These are phyloP conservation scores for Periophthalmodon schlosseri DNA, from an alignment of 2,113 vertebrate species.

Conservation along the genomic window DNA sequence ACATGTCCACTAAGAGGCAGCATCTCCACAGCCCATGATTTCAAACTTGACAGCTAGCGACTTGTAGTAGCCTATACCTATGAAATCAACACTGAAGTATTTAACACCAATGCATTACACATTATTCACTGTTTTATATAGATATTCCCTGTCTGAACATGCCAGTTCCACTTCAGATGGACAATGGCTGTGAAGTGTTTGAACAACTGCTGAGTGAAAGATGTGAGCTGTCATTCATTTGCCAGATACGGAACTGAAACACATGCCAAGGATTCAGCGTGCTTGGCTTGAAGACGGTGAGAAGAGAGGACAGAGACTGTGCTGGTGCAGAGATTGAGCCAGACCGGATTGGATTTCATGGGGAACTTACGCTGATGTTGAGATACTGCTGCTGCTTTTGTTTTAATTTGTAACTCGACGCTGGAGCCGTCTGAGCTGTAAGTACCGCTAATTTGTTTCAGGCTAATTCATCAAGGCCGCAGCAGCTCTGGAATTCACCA, in stretches of 20 bases:
- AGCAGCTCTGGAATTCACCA: conserved; percentile 55
- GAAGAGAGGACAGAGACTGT: conserved; percentile 44
- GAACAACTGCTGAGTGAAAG: background rate
- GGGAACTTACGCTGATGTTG: conserved; percentile 66
- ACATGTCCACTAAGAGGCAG: conserved; percentile 45
- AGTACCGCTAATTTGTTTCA: conserved; percentile 73
- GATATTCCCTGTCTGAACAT: background rate
- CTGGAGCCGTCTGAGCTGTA: conserved; percentile 74
- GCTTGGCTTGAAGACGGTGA: conserved; percentile 9
- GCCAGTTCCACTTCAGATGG: background rate
- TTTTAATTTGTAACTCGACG: conserved; percentile 77
- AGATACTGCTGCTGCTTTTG: conserved; percentile 72
- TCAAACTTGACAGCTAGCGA: background rate
- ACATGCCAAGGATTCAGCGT: conserved; percentile 21
- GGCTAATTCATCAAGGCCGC: conserved; percentile 69
- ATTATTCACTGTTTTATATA: background rate
- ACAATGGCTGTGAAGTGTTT: background rate
- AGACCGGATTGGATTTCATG: conserved; percentile 69
- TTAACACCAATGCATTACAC: background rate
- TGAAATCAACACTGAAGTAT: background rate
- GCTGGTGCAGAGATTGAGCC: conserved; percentile 42
- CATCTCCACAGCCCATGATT: conserved; percentile 15
- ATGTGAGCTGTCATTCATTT: background rate
- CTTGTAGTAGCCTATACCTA: background rate
- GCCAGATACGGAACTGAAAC: conserved; percentile 7